Percentiles rank a stretch among this genome's conserved stretches.
Conservation (phyloP, 2,797 vertebrate genomes). For the Mormyrus hasselquistii region DNA sequence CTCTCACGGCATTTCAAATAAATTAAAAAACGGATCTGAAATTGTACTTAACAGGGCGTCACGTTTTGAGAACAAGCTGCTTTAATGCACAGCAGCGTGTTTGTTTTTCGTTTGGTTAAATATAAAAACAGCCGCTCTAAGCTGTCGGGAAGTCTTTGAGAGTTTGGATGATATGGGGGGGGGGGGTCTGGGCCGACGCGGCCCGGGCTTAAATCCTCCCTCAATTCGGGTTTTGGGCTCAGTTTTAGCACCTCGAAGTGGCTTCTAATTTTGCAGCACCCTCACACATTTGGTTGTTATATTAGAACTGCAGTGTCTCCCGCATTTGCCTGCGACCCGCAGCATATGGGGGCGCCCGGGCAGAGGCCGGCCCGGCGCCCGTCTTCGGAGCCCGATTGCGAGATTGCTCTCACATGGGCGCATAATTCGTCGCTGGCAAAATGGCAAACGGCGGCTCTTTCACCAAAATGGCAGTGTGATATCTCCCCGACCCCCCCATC, state of each 20-base stretch:
- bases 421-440: background rate
- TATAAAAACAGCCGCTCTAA: background rate
- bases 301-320: background rate
- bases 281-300: background rate
- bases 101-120: background rate
- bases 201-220: background rate
- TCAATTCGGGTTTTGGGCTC: background rate
- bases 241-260: background rate
- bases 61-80: background rate
- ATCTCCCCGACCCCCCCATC: background rate
- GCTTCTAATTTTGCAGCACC: background rate
- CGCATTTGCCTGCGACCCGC: background rate
- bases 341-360: background rate
- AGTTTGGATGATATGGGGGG: background rate
- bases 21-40: background rate
- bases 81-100: background rate
- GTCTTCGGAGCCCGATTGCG: background rate
- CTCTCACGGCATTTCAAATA: background rate
- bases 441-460: conserved; percentile 7
- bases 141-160: background rate
- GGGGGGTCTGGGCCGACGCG: background rate
- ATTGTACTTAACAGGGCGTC: background rate
- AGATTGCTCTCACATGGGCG: background rate
- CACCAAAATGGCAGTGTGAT: conserved; percentile 1
- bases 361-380: background rate